phyloP scores from a whole-genome alignment of 2,888 invertebrate species.

The Panorpa germanica region DNA sequence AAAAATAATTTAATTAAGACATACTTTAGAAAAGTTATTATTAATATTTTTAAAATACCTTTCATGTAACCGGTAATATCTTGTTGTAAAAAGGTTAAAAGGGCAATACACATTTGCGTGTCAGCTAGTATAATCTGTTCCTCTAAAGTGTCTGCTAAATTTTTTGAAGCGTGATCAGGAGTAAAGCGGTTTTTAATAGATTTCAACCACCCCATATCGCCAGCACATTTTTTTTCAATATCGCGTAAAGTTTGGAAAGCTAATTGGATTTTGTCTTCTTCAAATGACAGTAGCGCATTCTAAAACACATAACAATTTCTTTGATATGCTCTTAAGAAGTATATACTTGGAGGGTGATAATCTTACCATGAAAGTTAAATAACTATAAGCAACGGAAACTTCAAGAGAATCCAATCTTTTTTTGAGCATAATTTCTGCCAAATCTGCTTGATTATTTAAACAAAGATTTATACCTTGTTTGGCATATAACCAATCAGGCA shows the following conservation, averaged over 20 bases:
- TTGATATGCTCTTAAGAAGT: background rate
- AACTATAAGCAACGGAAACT: slow-evolving; percentile 12
- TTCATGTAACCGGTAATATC: slow-evolving; percentile 34
- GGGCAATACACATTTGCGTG: slow-evolving; percentile 40
- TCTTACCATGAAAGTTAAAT: slow-evolving; percentile 12
- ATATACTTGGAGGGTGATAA: too few species aligned
- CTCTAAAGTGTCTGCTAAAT: slow-evolving; percentile 30
- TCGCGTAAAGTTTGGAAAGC: slow-evolving; percentile 35
- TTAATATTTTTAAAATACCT: background rate
- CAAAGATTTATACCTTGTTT: slow-evolving; percentile 12
- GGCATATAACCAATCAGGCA: slow-evolving; percentile 12
- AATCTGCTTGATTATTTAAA: slow-evolving; percentile 13
- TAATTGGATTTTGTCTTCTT: slow-evolving; percentile 39
- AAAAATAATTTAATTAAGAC: background rate
- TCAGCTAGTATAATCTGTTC: slow-evolving; percentile 47
- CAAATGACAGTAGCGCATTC: slow-evolving; percentile 52
- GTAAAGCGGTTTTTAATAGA: slow-evolving; percentile 29
- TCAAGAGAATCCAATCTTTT: slow-evolving; percentile 8
- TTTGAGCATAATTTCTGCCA: slow-evolving; percentile 12
- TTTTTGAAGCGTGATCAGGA: slow-evolving; percentile 16
- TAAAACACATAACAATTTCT: slow-evolving; percentile 18
- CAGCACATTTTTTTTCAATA: slow-evolving; percentile 35
- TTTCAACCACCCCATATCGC: slow-evolving; percentile 32
- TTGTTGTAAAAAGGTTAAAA: slow-evolving; percentile 42
- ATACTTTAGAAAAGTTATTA: background rate